Evolutionary conservation across 2,797 vertebrate genomes (phyloP), one percentile per base, ranked within the genome.

Genomic region (Sphenodon punctatus): DNA sequence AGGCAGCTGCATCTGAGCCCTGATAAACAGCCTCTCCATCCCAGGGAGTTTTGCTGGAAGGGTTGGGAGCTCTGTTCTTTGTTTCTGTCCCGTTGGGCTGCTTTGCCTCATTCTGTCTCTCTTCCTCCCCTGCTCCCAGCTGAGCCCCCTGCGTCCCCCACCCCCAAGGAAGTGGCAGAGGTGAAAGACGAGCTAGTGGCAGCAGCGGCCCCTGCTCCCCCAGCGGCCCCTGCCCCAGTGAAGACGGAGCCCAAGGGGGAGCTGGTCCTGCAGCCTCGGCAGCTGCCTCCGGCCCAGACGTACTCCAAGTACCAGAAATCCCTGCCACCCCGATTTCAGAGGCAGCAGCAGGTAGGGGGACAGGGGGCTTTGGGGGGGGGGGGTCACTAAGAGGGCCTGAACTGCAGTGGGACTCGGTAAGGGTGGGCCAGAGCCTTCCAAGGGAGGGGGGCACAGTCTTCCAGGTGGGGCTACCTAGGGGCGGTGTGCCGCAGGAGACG

Each of bases 291-390:
- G 3, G 91, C 95, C 69, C 92, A 97, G 39, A 92, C 95, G 9
- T 99, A 98, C 86, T 97, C 97, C 42, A 98, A 98, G 89, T 99
- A 98, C 90, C 98, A 99, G 93, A 99, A 99, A 93, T 98, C 97
- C 3, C 95, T 99, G 82, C 98, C 98, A 3, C 98, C 98, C 69
- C 97, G 98, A 66, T 98, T 98, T 92, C 98, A 99, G 94, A 96
- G 98, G 84, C 98, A 99, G 84, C 98, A 99, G 78, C 98, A 99
- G 96, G 98, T 98, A 51, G 7, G 36, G 53, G 64, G 58, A 34
- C 34, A 8, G 6, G 3, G 23, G 12, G 16, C 15, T 19, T 6
- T 32, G 8, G 20, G 8, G 30, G 16, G 13, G 41, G 16, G n/a
- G 7, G 5, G 51, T 22, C n/a, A 9, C 8, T 42, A 27, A 43